Evolutionary conservation across 2,113 vertebrate species (phyloP).

Genomic region (Zingel zingel): DNA sequence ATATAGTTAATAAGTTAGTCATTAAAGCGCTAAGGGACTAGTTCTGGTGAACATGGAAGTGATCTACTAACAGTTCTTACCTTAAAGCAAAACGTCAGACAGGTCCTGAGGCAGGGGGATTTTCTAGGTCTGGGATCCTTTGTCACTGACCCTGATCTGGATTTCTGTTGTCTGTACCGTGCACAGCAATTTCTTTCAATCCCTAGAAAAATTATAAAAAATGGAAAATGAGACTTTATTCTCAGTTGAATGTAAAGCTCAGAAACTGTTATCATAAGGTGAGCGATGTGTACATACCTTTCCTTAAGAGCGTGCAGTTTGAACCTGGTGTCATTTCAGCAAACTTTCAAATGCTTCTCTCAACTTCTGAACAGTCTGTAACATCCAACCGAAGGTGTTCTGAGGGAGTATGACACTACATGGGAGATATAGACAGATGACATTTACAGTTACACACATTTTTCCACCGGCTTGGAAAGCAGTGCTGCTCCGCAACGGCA

Average conservation of each 20-base stretch:
- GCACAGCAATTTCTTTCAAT: conserved; percentile 50
- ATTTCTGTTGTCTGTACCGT: conserved; percentile 36
- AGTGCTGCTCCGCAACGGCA: conserved; percentile 30
- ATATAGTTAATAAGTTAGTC: conserved; percentile 4
- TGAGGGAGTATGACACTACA: conserved; percentile 64
- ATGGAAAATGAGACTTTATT: not conserved
- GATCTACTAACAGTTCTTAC: conserved; percentile 49
- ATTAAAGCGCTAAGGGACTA: not conserved
- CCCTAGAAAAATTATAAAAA: conserved; percentile 37
- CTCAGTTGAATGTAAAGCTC: not conserved
- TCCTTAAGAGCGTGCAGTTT: conserved; percentile 53
- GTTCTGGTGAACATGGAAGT: not conserved
- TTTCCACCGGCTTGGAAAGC: conserved; percentile 81
- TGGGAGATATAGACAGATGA: conserved; percentile 76
- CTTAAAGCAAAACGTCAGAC: conserved; percentile 74
- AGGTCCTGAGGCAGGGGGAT: conserved; percentile 52
- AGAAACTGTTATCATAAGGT: not conserved
- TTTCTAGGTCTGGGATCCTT: conserved; percentile 62
- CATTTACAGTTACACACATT: conserved; percentile 76
- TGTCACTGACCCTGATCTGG: conserved; percentile 49
- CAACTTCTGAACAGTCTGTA: conserved; percentile 45
- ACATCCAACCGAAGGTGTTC: conserved; percentile 54
- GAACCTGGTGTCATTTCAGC: conserved; percentile 79
- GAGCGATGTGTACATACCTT: conserved; percentile 74
- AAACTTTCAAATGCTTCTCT: conserved; percentile 60